These are phyloP conservation scores for Arctopsyche grandis DNA, from an alignment of 1,140 invertebrate species.

Conservation along the genomic window DNA sequence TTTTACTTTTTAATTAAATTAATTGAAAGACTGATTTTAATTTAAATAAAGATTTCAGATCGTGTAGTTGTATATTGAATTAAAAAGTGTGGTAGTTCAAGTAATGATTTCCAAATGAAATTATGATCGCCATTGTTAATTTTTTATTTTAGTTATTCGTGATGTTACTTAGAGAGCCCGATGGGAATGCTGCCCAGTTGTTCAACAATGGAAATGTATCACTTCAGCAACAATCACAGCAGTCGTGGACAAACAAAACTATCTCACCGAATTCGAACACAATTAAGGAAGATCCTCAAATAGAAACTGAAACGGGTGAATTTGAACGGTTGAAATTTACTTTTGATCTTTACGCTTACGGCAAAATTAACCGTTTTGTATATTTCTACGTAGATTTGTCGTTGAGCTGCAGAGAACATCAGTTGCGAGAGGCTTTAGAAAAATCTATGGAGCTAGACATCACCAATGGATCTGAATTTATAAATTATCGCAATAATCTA, in stretches of 20 bases:
- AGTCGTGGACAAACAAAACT: conserved; percentile 22
- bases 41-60: too few relatives aligned
- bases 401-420: conserved; percentile 25
- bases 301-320: not conserved
- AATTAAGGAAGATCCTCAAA: not conserved
- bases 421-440: conserved; percentile 15
- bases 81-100: too few relatives aligned
- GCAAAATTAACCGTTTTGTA: not conserved
- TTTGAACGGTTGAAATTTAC: not conserved
- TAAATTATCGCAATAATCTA: not conserved
- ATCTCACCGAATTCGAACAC: not conserved
- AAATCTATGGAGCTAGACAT: conserved; percentile 15
- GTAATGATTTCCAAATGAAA: too few relatives aligned
- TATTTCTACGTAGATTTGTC: conserved; percentile 25
- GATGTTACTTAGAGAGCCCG: conserved; percentile 51
- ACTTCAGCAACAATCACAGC: conserved; percentile 20
- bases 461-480: not conserved
- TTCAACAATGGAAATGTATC: conserved; percentile 48
- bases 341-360: too few relatives aligned
- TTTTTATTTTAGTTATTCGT: conserved; percentile 36
- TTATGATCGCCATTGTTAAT: not conserved
- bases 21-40: too few relatives aligned
- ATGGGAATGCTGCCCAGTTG: conserved; percentile 38
- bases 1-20: too few relatives aligned
- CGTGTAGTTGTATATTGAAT: too few relatives aligned